A percentile compares a stretch with the other conserved stretches of the same genome.
Conservation (phyloP, 1,140 invertebrate species). For the Drosophila pandora region DNA sequence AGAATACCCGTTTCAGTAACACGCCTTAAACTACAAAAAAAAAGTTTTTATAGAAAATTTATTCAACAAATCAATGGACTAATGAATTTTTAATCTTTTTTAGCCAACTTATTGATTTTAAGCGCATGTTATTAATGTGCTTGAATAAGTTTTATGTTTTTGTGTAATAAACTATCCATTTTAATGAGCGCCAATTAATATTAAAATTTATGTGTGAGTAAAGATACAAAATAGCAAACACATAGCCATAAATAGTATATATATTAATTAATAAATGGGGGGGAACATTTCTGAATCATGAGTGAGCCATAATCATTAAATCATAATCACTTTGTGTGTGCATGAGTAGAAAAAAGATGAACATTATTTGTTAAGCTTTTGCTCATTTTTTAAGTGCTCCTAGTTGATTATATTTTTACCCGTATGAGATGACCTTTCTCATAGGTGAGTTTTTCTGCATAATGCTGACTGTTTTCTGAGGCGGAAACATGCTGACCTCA, state of each 20-base stretch:
- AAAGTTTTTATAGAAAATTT: not conserved
- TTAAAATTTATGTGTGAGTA: not conserved
- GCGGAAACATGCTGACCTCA: constrained; percentile 86
- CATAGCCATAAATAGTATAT: not conserved
- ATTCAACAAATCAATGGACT: not conserved
- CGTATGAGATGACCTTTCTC: constrained; percentile 86
- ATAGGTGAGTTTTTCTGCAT: constrained; percentile 86
- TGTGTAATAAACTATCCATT: not conserved
- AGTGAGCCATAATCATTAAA: not conserved
- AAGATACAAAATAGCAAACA: not conserved
- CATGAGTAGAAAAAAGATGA: too few relatives aligned
- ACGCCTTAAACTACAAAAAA: constrained; percentile 83
- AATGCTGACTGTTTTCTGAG: constrained; percentile 85
- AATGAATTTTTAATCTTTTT: not conserved
- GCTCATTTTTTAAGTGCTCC: too few relatives aligned
- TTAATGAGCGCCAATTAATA: constrained; percentile 2
- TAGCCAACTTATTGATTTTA: not conserved
- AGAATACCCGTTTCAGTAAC: constrained; percentile 85
- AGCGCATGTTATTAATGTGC: not conserved
- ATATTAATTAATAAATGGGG: not conserved
- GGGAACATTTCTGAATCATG: not conserved
- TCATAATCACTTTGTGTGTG: not conserved
- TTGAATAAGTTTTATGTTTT: not conserved
- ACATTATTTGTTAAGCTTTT: too few relatives aligned
- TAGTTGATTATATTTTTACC: constrained; percentile 82